Evolutionary conservation across 2,888 invertebrate species (phyloP).

Genomic region (Andrena camellia): DNA sequence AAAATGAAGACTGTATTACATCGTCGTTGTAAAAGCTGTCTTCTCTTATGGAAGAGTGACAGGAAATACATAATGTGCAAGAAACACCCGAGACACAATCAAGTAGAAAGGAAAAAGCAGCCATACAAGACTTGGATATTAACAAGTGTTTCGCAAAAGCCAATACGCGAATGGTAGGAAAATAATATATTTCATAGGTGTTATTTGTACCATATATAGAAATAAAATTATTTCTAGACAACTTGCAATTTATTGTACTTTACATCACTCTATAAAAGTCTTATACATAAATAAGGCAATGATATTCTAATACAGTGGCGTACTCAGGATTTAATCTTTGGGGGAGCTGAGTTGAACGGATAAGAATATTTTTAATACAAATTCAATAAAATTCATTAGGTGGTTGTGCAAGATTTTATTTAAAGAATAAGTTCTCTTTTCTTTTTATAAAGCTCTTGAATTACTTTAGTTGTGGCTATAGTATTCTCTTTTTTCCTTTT

Average conservation of each 20-base stretch:
- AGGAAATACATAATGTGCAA: slow-evolving; percentile 91
- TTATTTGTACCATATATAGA: slow-evolving; percentile 7
- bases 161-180: slow-evolving; percentile 86
- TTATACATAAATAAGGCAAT: background rate
- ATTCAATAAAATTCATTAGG: too few species aligned
- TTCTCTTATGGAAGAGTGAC: slow-evolving; percentile 89
- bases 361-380: too few species aligned
- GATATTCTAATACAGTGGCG: background rate
- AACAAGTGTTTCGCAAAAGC: slow-evolving; percentile 90
- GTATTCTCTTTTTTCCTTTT: too few species aligned
- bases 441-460: too few species aligned
- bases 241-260: background rate
- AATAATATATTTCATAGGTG: background rate
- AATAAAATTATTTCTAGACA: slow-evolving; percentile 35
- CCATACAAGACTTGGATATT: slow-evolving; percentile 91
- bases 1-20: slow-evolving; percentile 90
- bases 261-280: background rate
- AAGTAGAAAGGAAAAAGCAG: slow-evolving; percentile 90
- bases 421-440: too few species aligned
- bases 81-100: slow-evolving; percentile 92
- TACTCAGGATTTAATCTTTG: too few species aligned
- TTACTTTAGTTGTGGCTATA: too few species aligned
- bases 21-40: slow-evolving; percentile 93
- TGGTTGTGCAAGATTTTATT: too few species aligned
- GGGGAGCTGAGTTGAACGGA: too few species aligned